phyloP scores from a whole-genome alignment of 2,113 vertebrate species.

The Gracilinanus agilis region DNA sequence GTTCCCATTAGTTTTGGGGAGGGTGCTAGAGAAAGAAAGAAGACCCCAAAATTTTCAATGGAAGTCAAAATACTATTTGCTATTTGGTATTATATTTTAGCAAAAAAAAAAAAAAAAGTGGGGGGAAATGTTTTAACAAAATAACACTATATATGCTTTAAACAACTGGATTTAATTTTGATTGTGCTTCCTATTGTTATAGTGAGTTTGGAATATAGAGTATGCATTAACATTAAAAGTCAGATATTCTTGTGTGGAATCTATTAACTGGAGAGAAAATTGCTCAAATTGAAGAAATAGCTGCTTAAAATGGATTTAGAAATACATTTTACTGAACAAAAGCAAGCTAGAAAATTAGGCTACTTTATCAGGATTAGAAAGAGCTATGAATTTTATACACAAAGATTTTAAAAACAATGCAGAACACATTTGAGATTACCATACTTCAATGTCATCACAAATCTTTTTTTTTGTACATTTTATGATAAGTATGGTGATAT shows the following conservation, averaged over 20 bases:
- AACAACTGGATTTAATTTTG: conserved; percentile 82
- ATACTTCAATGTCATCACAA: conserved; percentile 84
- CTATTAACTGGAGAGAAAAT: conserved; percentile 83
- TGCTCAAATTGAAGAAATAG: conserved; percentile 84
- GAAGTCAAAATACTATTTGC: conserved; percentile 51
- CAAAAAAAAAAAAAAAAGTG: conserved; percentile 77
- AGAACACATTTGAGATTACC: conserved; percentile 82
- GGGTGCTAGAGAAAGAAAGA: neutral
- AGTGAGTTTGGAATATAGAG: conserved; percentile 79
- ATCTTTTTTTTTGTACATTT: conserved; percentile 79
- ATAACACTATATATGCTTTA: conserved; percentile 73
- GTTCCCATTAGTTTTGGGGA: conserved; percentile 28
- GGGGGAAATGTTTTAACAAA: conserved; percentile 73
- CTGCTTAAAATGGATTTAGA: conserved; percentile 84
- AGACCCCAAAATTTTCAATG: neutral
- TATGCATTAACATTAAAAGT: conserved; percentile 81
- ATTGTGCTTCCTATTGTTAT: conserved; percentile 75
- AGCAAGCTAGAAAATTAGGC: conserved; percentile 83
- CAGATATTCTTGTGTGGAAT: conserved; percentile 78
- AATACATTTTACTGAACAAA: conserved; percentile 82
- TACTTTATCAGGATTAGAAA: conserved; percentile 85
- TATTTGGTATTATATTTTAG: conserved; percentile 66
- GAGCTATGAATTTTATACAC: conserved; percentile 85
- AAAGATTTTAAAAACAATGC: conserved; percentile 80
- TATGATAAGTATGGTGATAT: conserved; percentile 77